Evolutionary conservation across 2,797 vertebrate genomes (phyloP), one percentile per base, ranked within the genome.

Genomic region (Artibeus jamaicensis): DNA sequence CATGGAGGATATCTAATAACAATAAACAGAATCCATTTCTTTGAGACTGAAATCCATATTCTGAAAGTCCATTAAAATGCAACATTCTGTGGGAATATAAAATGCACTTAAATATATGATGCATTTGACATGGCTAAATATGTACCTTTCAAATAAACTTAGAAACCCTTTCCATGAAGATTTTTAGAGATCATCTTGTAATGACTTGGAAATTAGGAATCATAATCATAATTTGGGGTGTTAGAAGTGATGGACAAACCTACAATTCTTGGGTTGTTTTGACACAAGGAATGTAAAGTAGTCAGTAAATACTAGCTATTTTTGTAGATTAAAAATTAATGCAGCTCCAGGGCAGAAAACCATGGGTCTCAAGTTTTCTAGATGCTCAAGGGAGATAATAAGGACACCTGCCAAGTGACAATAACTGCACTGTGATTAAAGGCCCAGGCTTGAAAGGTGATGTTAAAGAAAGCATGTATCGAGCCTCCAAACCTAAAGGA

Each of bases 281-380:
- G 6, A 44, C 29, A 48, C 11, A 55, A 89, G 55, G 50, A 93
- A 65, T 85, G 4, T 77, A 71, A 96, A 67, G 34, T 55, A 39
- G 24, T 32, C 15, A 24, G n/a, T 67, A 57, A 84, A 65, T 42
- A 29, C 22, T 18, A 55, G 62, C 6, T 96, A 78, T 68, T 91
- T 93, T 84, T 89, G 62, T 29, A 91, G 44, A 91, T 73, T 89
- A 96, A 88, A 92, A 79, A 79, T 57, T 76, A 67, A 53, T 73
- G 10, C 6, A 34, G 37, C 74, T 91, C 21, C 78, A 78, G 83
- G 70, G 34, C 91, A 93, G 46, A 96, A 73, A 67, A 26, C 34
- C 26, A 10, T 11, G 26, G 34, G 48, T 57, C 86, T 85, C 44
- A 73, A 2, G 42, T 92, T 93, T 92, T 79, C 68, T 46, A 85